Evolutionary conservation across 2,888 invertebrate genomes (phyloP), one percentile per base, ranked within the genome.

Genomic region (Caenorhabditis sinica): DNA sequence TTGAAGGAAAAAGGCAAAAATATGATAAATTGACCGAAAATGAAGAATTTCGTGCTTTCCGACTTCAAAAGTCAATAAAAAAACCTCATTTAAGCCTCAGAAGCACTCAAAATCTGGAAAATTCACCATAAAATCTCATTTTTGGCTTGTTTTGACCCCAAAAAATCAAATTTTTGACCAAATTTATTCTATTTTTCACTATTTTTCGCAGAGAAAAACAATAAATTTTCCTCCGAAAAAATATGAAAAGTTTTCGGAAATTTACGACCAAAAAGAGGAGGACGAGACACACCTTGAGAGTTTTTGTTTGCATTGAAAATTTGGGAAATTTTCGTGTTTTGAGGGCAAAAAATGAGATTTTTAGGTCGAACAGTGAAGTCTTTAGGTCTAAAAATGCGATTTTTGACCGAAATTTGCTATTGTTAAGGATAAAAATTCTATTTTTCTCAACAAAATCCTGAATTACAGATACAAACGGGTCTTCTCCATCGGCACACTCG

Each of bases 401-500:
- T 60, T 51, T 33, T 73, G 20, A n/a, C 23, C 20, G 51, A 53
- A 53, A 53, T n/a, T n/a, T n/a, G n/a, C n/a, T n/a, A n/a, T n/a
- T n/a, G n/a, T n/a, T n/a, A n/a, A n/a, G n/a, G n/a, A n/a, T n/a
- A 53, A 56, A 13, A 28, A 56, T 11, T 9, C 28, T 13, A 25
- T 9, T 56, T 28, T 28, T 28, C 5, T 1, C 53, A 15, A 28
- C 9, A 56, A 28, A 23, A 0, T 2, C 28, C 15, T 0, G 28
- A 28, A 4, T 75, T 88, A 91, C 91, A 96, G 96, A 93, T 99
- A 99, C 94, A 97, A 97, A 93, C 95, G 99, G 90, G 96, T 99
- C 92, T 96, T 99, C 93, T 97, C 98, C 11, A 95, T 99, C 92
- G 98, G 98, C 74, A 96, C 97, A 53, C 95, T 95, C 93, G 98